Evolutionary conservation across 2,888 invertebrate genomes (phyloP), one percentile per base, ranked within the genome.

Genomic region (Nymphalis c-album): DNA sequence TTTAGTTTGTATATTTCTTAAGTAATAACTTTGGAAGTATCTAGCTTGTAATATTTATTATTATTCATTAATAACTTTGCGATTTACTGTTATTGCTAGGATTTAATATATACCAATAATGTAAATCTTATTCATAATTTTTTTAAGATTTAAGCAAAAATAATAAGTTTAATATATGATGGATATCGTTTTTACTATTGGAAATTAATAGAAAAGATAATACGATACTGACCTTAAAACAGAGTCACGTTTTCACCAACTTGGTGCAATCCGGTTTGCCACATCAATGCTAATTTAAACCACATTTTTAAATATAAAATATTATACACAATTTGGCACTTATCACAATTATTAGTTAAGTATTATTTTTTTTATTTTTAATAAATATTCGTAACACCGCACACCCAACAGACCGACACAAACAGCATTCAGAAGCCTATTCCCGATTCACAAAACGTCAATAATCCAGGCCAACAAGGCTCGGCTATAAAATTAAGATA

Each of bases 211-310:
- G 51, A 69, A 73, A 72, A 75, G 77, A 75, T 76, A 77, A 76
- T 76, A 76, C 57, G 70, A 79, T 84, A 86, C 90, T 86, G 85
- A 91, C 91, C 90, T 89, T 91, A 91, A 70, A 86, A 81, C 78
- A 83, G 83, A 84, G 81, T 88, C 88, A 90, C 86, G 88, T 88
- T 91, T 90, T 87, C 87, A 85, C 84, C 85, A 81, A 78, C 81
- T 85, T 78, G 81, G 77, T 83, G 80, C 82, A 85, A 88, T 91
- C 90, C 89, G 88, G 90, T 91, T 89, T 89, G 91, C 90, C 90
- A 90, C 90, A 90, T 90, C 88, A 87, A 83, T 86, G 82, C 81
- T 80, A 84, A 87, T 85, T 84, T 80, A 81, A 84, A 84, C 83
- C 88, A 89, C 88, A 85, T 86, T 84, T 31, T 72, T 80, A 80